phyloP scores from a whole-genome alignment of 2,888 invertebrate genomes.

The Odontomyia ornata region DNA sequence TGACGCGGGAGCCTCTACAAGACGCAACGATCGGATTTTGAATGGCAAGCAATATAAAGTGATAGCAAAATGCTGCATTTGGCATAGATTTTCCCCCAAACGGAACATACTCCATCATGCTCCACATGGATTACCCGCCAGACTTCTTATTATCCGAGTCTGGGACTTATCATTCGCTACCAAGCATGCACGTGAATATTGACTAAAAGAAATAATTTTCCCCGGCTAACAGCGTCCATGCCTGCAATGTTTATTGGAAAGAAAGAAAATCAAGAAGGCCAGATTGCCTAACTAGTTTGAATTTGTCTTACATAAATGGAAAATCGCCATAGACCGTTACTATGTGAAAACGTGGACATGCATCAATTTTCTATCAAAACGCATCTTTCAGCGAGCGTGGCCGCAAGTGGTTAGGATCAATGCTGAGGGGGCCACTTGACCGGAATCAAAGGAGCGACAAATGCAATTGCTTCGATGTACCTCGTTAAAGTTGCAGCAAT shows the following conservation, averaged over 20 bases:
- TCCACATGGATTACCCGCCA: neutral
- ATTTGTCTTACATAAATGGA: slow-evolving; percentile 31
- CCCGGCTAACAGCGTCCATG: neutral
- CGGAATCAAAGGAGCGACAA: neutral
- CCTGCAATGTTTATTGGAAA: slow-evolving; percentile 1
- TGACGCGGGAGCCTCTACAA: neutral
- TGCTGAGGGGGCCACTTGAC: neutral
- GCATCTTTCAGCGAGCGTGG: neutral
- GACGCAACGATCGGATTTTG: neutral
- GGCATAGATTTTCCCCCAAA: slow-evolving; percentile 33
- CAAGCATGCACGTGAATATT: neutral
- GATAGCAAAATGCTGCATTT: slow-evolving; percentile 22
- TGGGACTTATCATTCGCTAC: neutral
- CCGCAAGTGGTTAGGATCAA: neutral
- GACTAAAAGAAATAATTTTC: slow-evolving; percentile 11
- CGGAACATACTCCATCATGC: neutral
- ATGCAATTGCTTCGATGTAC: neutral
- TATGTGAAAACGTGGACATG: slow-evolving; percentile 9
- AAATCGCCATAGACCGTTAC: slow-evolving; percentile 17
- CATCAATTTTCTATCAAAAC: neutral
- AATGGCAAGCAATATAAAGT: neutral
- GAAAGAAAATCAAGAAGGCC: slow-evolving; percentile 4
- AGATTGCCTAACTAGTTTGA: slow-evolving; percentile 27
- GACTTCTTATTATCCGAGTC: neutral
- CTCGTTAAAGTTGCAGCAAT: neutral